A percentile compares a stretch with the other conserved stretches of the same genome.
These are phyloP conservation scores for Sphaerophoria taeniata DNA, from an alignment of 2,888 invertebrate species.

Conservation along the genomic window DNA sequence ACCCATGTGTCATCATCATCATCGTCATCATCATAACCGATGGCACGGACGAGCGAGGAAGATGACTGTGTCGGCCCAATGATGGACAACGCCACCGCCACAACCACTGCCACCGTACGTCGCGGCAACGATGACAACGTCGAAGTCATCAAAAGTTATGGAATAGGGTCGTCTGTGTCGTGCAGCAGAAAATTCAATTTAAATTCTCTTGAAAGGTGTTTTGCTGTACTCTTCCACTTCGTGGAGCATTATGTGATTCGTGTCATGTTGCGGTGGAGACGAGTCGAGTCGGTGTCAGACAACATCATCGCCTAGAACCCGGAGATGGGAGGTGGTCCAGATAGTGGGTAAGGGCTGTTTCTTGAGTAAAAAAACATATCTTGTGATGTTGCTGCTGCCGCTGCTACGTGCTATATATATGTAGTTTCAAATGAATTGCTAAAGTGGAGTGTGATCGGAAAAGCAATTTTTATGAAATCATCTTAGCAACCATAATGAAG, in stretches of 20 bases:
- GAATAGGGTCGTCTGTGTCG: constrained; percentile 31
- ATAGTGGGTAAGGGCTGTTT: constrained; percentile 29
- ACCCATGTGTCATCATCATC: constrained; percentile 30
- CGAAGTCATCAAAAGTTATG: constrained; percentile 51
- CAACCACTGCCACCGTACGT: no score
- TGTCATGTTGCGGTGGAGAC: constrained; percentile 49
- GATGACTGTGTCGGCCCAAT: background rate
- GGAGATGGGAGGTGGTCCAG: background rate
- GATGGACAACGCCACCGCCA: constrained; percentile 8
- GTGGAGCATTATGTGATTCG: constrained; percentile 47
- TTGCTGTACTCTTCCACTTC: constrained; percentile 33
- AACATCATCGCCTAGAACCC: background rate
- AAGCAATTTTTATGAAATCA: constrained; percentile 40
- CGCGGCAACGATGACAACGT: background rate
- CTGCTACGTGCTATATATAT: no score
- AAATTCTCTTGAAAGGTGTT: constrained; percentile 68
- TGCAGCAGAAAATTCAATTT: constrained; percentile 61
- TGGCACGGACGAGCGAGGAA: constrained; percentile 29
- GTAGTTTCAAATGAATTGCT: constrained; percentile 57
- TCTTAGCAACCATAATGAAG: constrained; percentile 38
- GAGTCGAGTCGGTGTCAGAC: constrained; percentile 33
- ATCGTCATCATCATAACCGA: background rate
- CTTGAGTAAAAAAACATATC: constrained; percentile 1
- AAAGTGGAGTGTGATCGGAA: constrained; percentile 43
- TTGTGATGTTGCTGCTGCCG: constrained; percentile 7